Evolutionary conservation across 2,888 invertebrate genomes (phyloP).

Genomic region (Brachynemurus nebulosus): DNA sequence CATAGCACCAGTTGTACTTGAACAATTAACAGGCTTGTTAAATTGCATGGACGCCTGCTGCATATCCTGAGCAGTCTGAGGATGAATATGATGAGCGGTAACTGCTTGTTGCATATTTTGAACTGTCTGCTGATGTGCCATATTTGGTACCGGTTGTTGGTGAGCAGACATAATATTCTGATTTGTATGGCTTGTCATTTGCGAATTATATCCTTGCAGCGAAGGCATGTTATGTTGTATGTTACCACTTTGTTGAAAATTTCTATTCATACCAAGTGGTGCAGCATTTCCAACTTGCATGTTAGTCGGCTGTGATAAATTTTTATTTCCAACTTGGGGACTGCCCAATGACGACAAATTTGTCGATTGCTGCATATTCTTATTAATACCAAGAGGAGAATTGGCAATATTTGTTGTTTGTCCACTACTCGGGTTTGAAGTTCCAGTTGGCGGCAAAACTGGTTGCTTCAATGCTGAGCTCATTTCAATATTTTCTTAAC

Average conservation of each 20-base stretch:
- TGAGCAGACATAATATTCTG: constrained; percentile 17
- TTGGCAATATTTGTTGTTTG: constrained; percentile 17
- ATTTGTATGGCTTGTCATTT: not conserved
- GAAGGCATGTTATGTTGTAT: not conserved
- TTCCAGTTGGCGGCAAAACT: constrained; percentile 35
- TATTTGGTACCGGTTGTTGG: constrained; percentile 12
- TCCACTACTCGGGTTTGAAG: constrained; percentile 27
- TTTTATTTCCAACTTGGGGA: no score
- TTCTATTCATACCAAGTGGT: not conserved
- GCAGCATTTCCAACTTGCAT: not conserved
- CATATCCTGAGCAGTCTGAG: constrained; percentile 1
- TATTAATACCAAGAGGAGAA: constrained; percentile 23
- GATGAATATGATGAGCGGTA: constrained; percentile 24
- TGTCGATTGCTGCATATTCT: constrained; percentile 24
- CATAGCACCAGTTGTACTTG: not conserved
- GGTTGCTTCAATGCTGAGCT: constrained; percentile 45
- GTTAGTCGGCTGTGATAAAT: constrained; percentile 8
- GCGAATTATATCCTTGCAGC: not conserved
- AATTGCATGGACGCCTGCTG: not conserved
- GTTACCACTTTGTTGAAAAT: not conserved
- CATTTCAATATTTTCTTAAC: constrained; percentile 27
- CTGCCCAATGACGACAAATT: not conserved
- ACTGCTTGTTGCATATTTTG: constrained; percentile 24
- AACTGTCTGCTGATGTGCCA: constrained; percentile 23
- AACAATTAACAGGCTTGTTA: not conserved